Conservation (phyloP, 2,888 invertebrate genomes). For the Pherbina coryleti region DNA sequence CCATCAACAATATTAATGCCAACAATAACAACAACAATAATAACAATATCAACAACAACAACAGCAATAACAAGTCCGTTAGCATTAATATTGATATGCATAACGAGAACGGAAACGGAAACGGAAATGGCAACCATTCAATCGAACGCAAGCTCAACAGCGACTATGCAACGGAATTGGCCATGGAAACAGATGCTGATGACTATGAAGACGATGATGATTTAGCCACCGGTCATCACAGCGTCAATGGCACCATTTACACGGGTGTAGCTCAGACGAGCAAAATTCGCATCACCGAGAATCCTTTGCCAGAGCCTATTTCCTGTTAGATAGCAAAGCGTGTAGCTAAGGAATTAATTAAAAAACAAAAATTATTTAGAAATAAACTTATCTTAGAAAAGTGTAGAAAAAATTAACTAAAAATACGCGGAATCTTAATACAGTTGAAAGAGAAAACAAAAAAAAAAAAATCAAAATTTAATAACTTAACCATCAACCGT, state of each 20-base stretch:
- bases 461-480: constrained; percentile 8
- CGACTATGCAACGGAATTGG: constrained; percentile 32
- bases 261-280: constrained; percentile 60
- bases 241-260: constrained; percentile 60
- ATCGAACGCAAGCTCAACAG: constrained; percentile 50
- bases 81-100: too few relatives aligned
- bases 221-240: constrained; percentile 40
- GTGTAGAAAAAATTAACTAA: background rate
- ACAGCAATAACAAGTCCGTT: constrained; percentile 9
- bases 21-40: constrained; percentile 26
- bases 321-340: constrained; percentile 61
- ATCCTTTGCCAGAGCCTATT: constrained; percentile 69
- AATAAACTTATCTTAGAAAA: constrained; percentile 35
- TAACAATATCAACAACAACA: constrained; percentile 23
- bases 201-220: constrained; percentile 52
- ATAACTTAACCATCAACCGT: background rate
- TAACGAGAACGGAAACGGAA: constrained; percentile 16
- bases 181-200: constrained; percentile 47
- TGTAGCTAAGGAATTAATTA: constrained; percentile 33
- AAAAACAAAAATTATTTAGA: constrained; percentile 32
- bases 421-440: background rate
- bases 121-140: constrained; percentile 45
- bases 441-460: background rate
- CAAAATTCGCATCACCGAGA: constrained; percentile 70
- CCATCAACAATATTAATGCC: constrained; percentile 60